Evolutionary conservation across 1,140 invertebrate species (phyloP), one percentile per base, ranked within the genome.

Genomic region (Paracyclopina nana): DNA sequence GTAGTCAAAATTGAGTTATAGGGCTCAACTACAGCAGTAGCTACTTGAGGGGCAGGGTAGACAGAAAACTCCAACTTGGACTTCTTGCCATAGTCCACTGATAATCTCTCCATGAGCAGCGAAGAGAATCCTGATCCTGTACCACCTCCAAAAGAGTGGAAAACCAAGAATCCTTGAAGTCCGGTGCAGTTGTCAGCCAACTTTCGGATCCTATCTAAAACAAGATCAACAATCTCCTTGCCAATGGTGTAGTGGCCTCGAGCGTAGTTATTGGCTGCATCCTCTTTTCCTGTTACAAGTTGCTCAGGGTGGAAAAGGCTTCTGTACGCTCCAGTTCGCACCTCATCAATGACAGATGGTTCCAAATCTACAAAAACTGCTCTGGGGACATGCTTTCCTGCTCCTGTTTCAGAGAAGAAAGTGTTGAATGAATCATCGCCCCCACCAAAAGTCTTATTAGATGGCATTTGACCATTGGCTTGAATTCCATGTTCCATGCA

Each of bases 281-380:
- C 73, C 58, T 75, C 72, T 55, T 75, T 74, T 1, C 71, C 72
- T 42, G 65, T 71, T 42, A 72, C 69, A 30, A 72, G 57, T 55
- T 72, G 68, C 55, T 71, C 70, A 22, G 70, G 70, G 56, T 71
- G 69, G 57, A 72, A 72, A 16, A 72, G 57, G 51, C 69, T 63
- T 14, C 66, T 59, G 58, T 68, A 71, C n/a, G 63, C 65, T 22
- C 68, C 69, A 44, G 67, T 69, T 30, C 68, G 45, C 16, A 48
- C 71, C 59, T 77, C 73, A 61, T 78, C 76, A 42, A 44, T 34
- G 18, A 45, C 41, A 44, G 22, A 29, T 11, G 42, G 43, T 62
- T 88, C 84, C 54, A 88, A 66, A 63, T 88, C 84, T 4, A 87
- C 79, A 61, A 84, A 86, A 11, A 82, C 70, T 5, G 81, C 74